phyloP scores from a whole-genome alignment of 2,113 vertebrate genomes.

The Acanthochromis polyacanthus region DNA sequence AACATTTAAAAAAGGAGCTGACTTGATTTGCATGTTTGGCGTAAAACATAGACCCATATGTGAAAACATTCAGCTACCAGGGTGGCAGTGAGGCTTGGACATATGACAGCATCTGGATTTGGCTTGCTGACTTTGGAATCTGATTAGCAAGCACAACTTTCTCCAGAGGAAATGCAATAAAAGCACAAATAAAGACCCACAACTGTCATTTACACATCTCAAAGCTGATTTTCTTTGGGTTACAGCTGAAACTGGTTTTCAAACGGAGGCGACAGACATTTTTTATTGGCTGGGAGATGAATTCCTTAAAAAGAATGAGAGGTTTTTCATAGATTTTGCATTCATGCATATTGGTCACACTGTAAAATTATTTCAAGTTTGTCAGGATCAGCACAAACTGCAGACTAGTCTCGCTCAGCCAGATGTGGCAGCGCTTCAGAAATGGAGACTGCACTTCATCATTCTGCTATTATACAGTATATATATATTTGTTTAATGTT shows the following conservation, averaged over 20 bases:
- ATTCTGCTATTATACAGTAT: no score
- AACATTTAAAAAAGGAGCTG: neutral
- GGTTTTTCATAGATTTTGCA: neutral
- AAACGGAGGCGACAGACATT: neutral
- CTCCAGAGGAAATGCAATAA: slow-evolving; percentile 26
- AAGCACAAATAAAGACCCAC: slow-evolving; percentile 13
- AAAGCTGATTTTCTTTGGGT: neutral
- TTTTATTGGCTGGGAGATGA: neutral
- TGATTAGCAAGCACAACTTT: slow-evolving; percentile 26
- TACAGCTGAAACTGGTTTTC: neutral
- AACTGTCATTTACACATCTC: neutral
- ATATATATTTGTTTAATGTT: no score
- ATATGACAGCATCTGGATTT: slow-evolving; percentile 1
- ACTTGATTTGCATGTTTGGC: neutral
- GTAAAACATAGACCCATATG: neutral
- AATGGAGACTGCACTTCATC: no score
- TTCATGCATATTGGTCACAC: neutral
- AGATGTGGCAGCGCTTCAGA: no score
- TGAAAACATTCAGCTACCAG: slow-evolving; percentile 6
- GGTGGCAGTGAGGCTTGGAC: neutral
- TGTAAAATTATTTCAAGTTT: neutral
- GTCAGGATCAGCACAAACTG: neutral
- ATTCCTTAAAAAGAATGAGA: neutral
- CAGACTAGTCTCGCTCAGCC: no score
- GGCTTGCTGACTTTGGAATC: neutral